Conservation (phyloP, 53 echinoderm and acorn worm genomes). For the Astropecten irregularis region DNA sequence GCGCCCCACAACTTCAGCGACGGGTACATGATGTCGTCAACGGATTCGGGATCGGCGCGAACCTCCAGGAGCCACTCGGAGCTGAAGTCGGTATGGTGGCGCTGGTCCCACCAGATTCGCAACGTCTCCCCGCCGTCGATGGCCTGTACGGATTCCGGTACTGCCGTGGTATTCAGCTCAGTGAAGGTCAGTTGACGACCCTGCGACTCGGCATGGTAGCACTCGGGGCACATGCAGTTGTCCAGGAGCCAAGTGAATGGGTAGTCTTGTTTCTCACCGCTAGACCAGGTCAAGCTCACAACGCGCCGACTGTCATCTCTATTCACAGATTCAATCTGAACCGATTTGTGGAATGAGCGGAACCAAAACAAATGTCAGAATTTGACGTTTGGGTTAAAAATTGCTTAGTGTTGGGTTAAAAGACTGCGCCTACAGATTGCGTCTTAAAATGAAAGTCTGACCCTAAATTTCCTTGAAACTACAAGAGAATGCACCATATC, state of each 20-base stretch:
- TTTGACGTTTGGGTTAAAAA: background rate
- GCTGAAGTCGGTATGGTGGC: constrained; percentile 19
- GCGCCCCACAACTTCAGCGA: constrained; percentile 50
- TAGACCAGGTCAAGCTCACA: constrained; percentile 28
- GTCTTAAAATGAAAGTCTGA: no score
- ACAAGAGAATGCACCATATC: no score
- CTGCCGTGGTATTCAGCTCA: constrained; percentile 41
- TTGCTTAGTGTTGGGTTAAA: background rate
- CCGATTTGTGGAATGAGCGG: no score
- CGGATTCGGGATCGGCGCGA: background rate
- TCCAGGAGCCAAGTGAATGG: constrained; percentile 86
- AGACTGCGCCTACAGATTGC: no score
- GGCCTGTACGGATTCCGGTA: constrained; percentile 35
- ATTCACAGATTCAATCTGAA: constrained; percentile 7
- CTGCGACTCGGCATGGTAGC: constrained; percentile 65
- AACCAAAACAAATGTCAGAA: background rate
- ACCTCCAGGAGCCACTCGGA: constrained; percentile 9
- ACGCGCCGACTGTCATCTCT: background rate
- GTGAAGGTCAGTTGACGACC: constrained; percentile 43
- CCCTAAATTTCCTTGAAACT: no score
- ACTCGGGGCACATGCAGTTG: constrained; percentile 69
- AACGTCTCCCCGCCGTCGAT: constrained; percentile 15
- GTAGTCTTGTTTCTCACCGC: constrained; percentile 47
- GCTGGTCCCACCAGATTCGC: constrained; percentile 16
- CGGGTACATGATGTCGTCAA: constrained; percentile 40